These are phyloP conservation scores for Harpagoxenus sublaevis DNA, from an alignment of 2,888 invertebrate species.

Conservation along the genomic window DNA sequence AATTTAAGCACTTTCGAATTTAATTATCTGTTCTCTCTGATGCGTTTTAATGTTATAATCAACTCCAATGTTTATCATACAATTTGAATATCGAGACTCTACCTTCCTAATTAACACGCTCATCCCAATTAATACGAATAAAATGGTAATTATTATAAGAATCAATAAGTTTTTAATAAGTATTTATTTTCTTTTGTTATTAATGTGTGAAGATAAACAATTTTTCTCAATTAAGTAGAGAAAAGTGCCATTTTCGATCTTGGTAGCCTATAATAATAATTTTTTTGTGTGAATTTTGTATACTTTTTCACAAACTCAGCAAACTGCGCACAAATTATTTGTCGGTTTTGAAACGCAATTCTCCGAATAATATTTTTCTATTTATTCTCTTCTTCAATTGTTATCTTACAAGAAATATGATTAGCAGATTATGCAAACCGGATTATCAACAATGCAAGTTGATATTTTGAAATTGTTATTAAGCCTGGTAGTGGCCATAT, in stretches of 20 bases:
- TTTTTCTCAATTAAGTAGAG: neutral
- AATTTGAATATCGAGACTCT: neutral
- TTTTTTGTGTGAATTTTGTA: neutral
- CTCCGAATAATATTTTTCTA: neutral
- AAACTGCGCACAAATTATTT: neutral
- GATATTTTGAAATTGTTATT: conserved; percentile 25
- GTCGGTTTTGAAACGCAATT: neutral
- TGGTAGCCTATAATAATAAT: neutral
- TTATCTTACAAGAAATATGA: neutral
- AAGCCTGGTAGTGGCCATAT: neutral
- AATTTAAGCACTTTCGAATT: conserved; percentile 20
- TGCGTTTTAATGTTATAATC: conserved; percentile 3
- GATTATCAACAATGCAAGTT: neutral
- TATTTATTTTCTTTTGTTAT: conserved; percentile 1
- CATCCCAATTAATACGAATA: neutral
- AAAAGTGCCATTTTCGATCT: neutral
- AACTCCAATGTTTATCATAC: neutral
- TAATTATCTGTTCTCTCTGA: neutral
- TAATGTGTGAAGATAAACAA: neutral
- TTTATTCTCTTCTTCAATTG: neutral
- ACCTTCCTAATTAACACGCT: neutral
- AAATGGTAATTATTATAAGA: neutral
- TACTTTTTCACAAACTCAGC: neutral
- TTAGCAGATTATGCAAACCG: neutral
- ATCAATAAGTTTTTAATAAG: neutral